These are phyloP conservation scores for Phocoena sinus DNA, from an alignment of 2,113 vertebrate genomes.

Conservation along the genomic window DNA sequence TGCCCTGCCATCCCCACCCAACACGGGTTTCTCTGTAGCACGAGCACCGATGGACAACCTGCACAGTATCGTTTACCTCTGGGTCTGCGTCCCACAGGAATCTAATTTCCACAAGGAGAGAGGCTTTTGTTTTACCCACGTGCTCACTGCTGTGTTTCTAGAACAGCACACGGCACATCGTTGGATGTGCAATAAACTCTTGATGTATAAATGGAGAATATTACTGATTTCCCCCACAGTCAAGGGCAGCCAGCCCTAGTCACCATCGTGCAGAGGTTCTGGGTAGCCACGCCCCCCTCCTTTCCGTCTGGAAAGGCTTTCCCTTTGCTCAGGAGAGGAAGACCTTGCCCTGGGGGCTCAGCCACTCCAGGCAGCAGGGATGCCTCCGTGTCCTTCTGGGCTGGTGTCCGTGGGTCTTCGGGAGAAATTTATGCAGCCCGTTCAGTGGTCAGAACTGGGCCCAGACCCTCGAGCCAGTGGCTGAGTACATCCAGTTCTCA, in stretches of 20 bases:
- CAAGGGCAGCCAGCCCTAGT: not conserved
- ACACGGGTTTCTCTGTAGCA: accelerated
- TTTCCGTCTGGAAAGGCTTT: not conserved
- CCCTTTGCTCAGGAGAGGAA: not conserved
- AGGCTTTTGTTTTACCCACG: not conserved
- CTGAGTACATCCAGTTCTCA: not conserved
- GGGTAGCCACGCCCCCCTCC: not conserved
- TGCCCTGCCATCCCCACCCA: not conserved
- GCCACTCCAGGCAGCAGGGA: not conserved
- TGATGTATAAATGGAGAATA: not conserved
- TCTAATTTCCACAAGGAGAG: not conserved
- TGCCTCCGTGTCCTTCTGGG: not conserved
- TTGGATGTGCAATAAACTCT: not conserved
- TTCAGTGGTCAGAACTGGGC: not conserved
- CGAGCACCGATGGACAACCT: not conserved
- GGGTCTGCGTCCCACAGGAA: not conserved
- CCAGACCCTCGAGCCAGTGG: not conserved
- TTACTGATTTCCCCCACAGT: not conserved
- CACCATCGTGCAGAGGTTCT: not conserved
- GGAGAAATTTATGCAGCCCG: not conserved
- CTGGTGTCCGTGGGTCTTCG: not conserved
- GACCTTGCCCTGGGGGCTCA: accelerated
- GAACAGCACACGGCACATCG: not conserved
- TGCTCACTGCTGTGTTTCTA: not conserved
- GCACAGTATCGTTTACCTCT: not conserved